These are phyloP conservation scores for Macrocentrus cingulum DNA, from an alignment of 1,140 invertebrate species.

Conservation along the genomic window DNA sequence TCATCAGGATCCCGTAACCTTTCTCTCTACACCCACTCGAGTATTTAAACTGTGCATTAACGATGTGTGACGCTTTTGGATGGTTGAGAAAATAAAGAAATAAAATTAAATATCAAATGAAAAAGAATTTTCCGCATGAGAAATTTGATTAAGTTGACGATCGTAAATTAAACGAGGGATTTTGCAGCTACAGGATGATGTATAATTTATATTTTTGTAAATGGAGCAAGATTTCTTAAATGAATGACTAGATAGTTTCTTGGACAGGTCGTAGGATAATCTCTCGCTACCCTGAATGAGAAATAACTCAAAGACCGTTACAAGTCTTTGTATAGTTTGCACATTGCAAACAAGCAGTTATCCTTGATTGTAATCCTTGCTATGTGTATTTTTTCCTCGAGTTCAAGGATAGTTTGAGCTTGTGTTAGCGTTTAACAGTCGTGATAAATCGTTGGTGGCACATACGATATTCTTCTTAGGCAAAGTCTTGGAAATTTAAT, in stretches of 20 bases:
- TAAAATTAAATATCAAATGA: no score
- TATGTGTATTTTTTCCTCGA: conserved; percentile 33
- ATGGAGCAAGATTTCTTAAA: background rate
- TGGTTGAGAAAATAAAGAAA: no score
- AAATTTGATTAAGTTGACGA: background rate
- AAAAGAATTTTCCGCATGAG: background rate
- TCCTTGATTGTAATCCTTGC: conserved; percentile 35
- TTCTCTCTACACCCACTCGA: conserved; percentile 27
- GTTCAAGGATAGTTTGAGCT: conserved; percentile 34
- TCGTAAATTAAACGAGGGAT: background rate
- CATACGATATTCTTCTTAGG: conserved; percentile 24
- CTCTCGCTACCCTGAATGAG: conserved; percentile 1
- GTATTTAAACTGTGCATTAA: background rate
- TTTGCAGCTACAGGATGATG: no score
- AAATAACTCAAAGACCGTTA: conserved; percentile 19
- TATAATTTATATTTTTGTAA: no score
- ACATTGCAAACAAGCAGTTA: conserved; percentile 29
- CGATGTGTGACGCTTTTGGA: background rate
- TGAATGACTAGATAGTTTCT: background rate
- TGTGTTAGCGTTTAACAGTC: conserved; percentile 33
- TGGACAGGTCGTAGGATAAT: background rate
- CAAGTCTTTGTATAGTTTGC: background rate
- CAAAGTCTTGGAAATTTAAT: background rate
- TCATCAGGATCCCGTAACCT: conserved; percentile 38
- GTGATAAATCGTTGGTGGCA: conserved; percentile 37